Evolutionary conservation across 2,888 invertebrate genomes (phyloP).

Genomic region (Clunio marinus): DNA sequence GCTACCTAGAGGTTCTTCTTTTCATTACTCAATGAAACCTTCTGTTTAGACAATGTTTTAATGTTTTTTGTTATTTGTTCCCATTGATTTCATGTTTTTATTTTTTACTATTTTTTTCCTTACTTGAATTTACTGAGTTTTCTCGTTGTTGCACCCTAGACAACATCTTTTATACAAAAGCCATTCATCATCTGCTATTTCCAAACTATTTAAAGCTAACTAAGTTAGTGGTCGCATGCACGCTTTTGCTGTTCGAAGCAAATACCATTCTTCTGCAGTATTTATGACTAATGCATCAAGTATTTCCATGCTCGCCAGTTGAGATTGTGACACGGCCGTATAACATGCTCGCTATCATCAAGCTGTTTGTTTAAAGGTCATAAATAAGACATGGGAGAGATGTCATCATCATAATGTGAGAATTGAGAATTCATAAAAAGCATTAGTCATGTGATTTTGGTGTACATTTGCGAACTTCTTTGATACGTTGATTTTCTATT

Average conservation of each 20-base stretch:
- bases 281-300: conserved; percentile 32
- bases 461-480: not conserved
- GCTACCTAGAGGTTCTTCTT: conserved; percentile 35
- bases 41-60: too few relatives aligned
- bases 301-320: not conserved
- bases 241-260: conserved; percentile 24
- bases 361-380: conserved; percentile 28
- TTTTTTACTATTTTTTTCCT: not conserved
- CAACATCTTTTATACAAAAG: not conserved
- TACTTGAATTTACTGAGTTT: not conserved
- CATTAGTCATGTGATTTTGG: conserved; percentile 26
- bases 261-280: not conserved
- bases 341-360: conserved; percentile 18
- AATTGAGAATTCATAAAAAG: conserved; percentile 2
- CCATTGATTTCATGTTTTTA: not conserved
- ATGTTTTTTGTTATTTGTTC: too few relatives aligned
- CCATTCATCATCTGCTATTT: conserved; percentile 29
- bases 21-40: conserved; percentile 34
- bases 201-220: conserved; percentile 4
- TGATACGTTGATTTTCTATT: not conserved
- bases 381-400: conserved; percentile 22
- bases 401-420: conserved; percentile 22
- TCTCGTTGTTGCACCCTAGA: not conserved
- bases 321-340: conserved; percentile 29
- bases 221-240: not conserved